Evolutionary conservation across 2,888 invertebrate species (phyloP), one percentile per base, ranked within the genome.

Genomic region (Acanthosoma haemorrhoidale): DNA sequence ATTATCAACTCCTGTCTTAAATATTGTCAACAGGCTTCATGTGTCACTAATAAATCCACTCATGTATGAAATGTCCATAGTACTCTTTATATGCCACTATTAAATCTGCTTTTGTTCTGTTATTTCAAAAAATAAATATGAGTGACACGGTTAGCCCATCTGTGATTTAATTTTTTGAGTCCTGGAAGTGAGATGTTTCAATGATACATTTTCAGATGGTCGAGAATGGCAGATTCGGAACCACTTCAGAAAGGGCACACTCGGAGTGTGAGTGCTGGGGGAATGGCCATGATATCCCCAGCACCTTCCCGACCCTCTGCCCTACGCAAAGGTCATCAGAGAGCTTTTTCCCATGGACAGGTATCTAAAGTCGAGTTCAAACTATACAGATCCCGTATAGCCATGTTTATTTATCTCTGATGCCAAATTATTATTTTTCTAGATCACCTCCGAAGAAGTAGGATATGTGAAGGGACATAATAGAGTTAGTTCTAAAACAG

Each of bases 331-430:
- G 85, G 92, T 2, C 92, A 93, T 78, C 91, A 91, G 79, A 85
- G 92, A 71, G 93, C 93, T 64, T 87, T 92, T 77, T 92, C 92
- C 5, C 93, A 94, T 77, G 93, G 93, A 0, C 92, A 92, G 81
- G 92, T 93, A 73, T 86, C 87, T n/a, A 59, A 31, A 4, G n/a
- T 31, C 32, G 16, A 29, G 25, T 9, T 32, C 9, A 32, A 16
- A 31, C 15, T 16, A 3, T 16, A 2, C 9, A 31, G 5, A 11
- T 2, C 13, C 16, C 16, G 5, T 0, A 4, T 13, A 32, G 32
- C 15, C 32, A 34, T 25, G 21, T 3, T 51, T 51, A 25, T n/a
- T 25, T n/a, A 29, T 13, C 4, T 5, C 1, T 25, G 13, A 25
- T n/a, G 29, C 29, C 2, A n/a, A 29, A 2, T 39, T 13, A 31